Conservation (phyloP, 2,113 vertebrate species). For the Seriola quinqueradiata region DNA sequence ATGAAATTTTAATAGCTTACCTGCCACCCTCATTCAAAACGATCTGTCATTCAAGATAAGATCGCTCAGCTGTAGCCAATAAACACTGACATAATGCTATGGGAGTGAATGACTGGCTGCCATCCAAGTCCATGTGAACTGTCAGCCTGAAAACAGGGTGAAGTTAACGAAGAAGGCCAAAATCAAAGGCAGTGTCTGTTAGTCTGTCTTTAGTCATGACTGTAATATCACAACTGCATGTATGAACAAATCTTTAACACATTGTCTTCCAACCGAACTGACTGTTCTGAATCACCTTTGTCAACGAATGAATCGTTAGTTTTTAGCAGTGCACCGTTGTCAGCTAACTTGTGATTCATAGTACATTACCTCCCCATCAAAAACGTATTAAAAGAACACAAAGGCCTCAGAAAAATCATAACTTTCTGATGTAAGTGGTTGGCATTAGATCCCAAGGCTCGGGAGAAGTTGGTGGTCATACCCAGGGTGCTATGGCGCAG, state of each 20-base stretch:
- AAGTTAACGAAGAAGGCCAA: slow-evolving; percentile 11
- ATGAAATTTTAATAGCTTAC: slow-evolving; percentile 42
- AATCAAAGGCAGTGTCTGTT: not conserved
- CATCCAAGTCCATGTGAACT: slow-evolving; percentile 53
- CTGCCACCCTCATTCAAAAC: slow-evolving; percentile 39
- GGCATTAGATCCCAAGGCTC: not conserved
- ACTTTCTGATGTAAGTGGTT: not conserved
- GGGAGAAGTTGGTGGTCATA: not conserved
- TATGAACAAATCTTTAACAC: not conserved
- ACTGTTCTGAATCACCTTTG: not conserved
- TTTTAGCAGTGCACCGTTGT: not conserved
- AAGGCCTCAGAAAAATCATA: not conserved
- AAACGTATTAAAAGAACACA: not conserved
- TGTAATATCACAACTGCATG: not conserved
- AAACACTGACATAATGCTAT: slow-evolving; percentile 43
- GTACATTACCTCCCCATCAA: not conserved
- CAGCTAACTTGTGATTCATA: not conserved
- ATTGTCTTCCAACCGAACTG: not conserved
- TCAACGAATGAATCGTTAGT: not conserved
- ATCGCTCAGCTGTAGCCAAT: slow-evolving; percentile 41
- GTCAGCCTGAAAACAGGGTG: slow-evolving; percentile 52
- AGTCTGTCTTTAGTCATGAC: not conserved
- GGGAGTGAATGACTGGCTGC: slow-evolving; percentile 54
- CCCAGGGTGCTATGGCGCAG: no score
- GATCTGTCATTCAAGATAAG: slow-evolving; percentile 62